Base-by-base conservation (phyloP, 1,140 invertebrate species). In the Archivesica marissinica region DNA sequence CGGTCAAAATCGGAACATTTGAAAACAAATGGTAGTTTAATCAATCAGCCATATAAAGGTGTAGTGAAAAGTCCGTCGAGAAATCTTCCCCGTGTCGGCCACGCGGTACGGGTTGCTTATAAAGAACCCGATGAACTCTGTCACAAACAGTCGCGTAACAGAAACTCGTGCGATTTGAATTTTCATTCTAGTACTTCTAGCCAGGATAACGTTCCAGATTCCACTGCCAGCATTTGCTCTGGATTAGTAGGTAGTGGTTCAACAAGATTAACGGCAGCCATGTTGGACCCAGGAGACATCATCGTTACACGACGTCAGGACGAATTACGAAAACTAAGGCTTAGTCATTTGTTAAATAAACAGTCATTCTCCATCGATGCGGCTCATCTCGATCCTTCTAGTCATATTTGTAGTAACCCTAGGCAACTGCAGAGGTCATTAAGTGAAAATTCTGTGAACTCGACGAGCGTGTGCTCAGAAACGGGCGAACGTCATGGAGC, bases 1-100 rank as follows among this genome's bases (percentile, higher is more conserved):
- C 20, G 80, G 25, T 83, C 80, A 23, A 83, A 83, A 35, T 83
- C 80, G 64, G 80, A 83, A 72, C 80, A 83, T 50, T 75, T 83
- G 25, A 83, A 83, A 64, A 83, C 80, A n/a, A 83, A 83, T 64
- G 80, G 80, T 28, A 83, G 80, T 56, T 75, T 83, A 35, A 74
- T 70, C 28, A 83, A 72, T 47, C 80, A 74, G 35, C 80, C 80
- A 9, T 83, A 72, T 75, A 83, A 83, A 35, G 47, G 78, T 25
- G 64, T 68, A 11, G 17, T 61, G 0, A 79, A 59, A 66, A 83
- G 68, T 35, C 80, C 64, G 13, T 13, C 54, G 15, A 39, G 52
- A 25, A 41, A 30, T 47, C 1, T 28, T 0, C 54, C 47, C 11
- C 47, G 64, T 47, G 20, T 23, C 25, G 47, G 80, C 11, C 38